Conservation (phyloP, 1,140 invertebrate genomes). For the Papilio aristodemus region DNA sequence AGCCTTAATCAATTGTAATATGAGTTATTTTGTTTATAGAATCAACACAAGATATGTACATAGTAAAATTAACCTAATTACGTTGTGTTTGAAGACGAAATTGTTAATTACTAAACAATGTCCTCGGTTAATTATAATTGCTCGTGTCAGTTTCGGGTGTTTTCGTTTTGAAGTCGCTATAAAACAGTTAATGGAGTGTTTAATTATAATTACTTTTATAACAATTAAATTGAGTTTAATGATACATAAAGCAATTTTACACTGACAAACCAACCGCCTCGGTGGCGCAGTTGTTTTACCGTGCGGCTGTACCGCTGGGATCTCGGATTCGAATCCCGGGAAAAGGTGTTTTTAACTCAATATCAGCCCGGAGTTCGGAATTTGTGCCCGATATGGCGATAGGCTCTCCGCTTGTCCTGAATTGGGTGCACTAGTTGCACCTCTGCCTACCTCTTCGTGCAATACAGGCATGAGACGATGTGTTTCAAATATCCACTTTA, state of each 20-base stretch:
- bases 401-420: too few relatives aligned
- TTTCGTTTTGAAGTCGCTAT: conserved; percentile 43
- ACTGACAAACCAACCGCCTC: conserved; percentile 36
- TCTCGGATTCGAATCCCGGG: too few relatives aligned
- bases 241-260: conserved; percentile 41
- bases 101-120: neutral
- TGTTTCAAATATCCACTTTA: too few relatives aligned
- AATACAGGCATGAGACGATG: too few relatives aligned
- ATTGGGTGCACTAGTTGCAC: too few relatives aligned
- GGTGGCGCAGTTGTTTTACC: too few relatives aligned
- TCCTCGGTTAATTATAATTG: conserved; percentile 36
- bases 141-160: conserved; percentile 29
- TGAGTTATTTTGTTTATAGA: neutral
- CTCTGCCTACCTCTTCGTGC: too few relatives aligned
- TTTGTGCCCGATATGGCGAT: too few relatives aligned
- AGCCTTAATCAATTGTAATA: neutral
- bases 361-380: too few relatives aligned
- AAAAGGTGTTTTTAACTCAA: too few relatives aligned
- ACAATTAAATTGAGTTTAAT: conserved; percentile 51
- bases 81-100: conserved; percentile 13
- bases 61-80: conserved; percentile 8
- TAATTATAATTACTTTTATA: conserved; percentile 52
- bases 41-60: neutral
- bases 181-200: conserved; percentile 60
- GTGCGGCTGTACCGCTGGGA: too few relatives aligned